Percentiles rank a stretch among this genome's conserved stretches.
Conservation (phyloP, 2,888 invertebrate species). For the Saturnia pavonia region DNA sequence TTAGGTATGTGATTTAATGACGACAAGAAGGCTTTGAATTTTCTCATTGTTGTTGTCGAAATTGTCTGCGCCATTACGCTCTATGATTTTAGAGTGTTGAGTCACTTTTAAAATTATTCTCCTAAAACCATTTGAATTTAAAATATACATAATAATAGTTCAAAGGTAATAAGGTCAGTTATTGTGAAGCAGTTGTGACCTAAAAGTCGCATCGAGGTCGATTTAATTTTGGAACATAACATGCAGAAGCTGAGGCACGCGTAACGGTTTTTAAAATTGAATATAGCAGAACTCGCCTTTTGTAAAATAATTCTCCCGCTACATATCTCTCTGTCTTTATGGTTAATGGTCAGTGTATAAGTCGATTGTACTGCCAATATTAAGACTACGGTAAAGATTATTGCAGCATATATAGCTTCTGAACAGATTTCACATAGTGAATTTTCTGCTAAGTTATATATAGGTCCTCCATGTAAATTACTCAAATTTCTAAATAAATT, state of each 20-base stretch:
- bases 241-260: neutral
- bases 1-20: conserved; percentile 70
- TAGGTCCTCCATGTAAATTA: conserved; percentile 31
- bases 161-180: neutral
- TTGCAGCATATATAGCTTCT: conserved; percentile 37
- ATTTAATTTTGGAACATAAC: neutral
- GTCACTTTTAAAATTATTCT: neutral
- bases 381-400: conserved; percentile 55
- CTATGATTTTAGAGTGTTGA: neutral
- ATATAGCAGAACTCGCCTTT: conserved; percentile 50
- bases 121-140: neutral
- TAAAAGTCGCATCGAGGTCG: neutral
- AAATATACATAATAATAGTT: neutral
- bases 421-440: conserved; percentile 67
- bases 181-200: neutral
- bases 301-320: conserved; percentile 61
- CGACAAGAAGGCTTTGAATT: conserved; percentile 55
- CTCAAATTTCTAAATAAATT: conserved; percentile 24
- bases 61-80: neutral
- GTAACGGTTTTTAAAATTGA: conserved; percentile 37
- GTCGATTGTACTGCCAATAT: conserved; percentile 75
- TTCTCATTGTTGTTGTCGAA: conserved; percentile 2
- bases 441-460: conserved; percentile 51
- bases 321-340: conserved; percentile 66
- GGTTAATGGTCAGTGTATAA: conserved; percentile 55